These are phyloP conservation scores for Hesperia comma DNA, from an alignment of 2,888 invertebrate species.

Conservation along the genomic window DNA sequence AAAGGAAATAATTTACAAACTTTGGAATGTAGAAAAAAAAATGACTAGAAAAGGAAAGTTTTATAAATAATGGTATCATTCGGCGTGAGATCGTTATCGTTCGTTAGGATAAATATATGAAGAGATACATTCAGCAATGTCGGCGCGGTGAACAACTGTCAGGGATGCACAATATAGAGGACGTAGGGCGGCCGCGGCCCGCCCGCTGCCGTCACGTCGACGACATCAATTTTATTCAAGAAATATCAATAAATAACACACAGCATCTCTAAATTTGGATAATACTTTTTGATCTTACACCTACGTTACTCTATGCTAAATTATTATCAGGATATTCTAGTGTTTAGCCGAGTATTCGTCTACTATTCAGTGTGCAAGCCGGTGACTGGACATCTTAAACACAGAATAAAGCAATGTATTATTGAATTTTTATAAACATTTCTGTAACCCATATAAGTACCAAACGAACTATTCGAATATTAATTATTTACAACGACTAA, in stretches of 20 bases:
- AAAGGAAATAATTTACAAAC: slow-evolving; percentile 68
- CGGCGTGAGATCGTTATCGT: slow-evolving; percentile 63
- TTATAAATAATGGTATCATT: slow-evolving; percentile 53
- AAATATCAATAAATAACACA: slow-evolving; percentile 69
- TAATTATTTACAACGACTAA: slow-evolving; percentile 72
- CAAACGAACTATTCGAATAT: slow-evolving; percentile 57
- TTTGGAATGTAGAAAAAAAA: slow-evolving; percentile 75
- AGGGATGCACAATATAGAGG: slow-evolving; percentile 39
- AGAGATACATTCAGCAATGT: slow-evolving; percentile 44
- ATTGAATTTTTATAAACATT: slow-evolving; percentile 39
- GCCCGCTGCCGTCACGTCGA: slow-evolving; percentile 39
- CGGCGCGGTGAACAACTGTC: slow-evolving; percentile 42
- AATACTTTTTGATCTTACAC: slow-evolving; percentile 80
- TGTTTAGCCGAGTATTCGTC: slow-evolving; percentile 67
- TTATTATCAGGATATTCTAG: slow-evolving; percentile 78
- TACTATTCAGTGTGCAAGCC: slow-evolving; percentile 68
- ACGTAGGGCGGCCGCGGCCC: slow-evolving; percentile 45
- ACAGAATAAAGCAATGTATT: slow-evolving; percentile 59
- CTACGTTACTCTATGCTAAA: slow-evolving; percentile 73
- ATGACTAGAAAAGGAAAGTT: slow-evolving; percentile 77
- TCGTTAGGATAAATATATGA: slow-evolving; percentile 51
- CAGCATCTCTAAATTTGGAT: slow-evolving; percentile 80
- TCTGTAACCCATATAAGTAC: slow-evolving; percentile 56
- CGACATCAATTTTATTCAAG: slow-evolving; percentile 61
- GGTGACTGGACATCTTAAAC: slow-evolving; percentile 56